These are phyloP conservation scores for Pelvicachromis taeniatus DNA, from an alignment of 2,113 vertebrate species.

Conservation along the genomic window DNA sequence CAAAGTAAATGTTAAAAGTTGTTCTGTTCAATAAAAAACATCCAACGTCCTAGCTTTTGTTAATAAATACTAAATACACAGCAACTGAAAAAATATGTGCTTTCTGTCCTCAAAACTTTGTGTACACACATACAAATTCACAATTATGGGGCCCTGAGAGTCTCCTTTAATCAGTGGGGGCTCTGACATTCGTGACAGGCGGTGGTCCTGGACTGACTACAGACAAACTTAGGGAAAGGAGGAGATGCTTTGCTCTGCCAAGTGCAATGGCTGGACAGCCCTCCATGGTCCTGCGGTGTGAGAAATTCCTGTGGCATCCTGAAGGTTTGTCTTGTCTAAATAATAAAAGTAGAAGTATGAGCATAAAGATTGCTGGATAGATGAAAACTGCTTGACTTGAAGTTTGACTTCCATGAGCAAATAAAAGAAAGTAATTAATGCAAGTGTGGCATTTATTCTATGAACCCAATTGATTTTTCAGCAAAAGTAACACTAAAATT, in stretches of 20 bases:
- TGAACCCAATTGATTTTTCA: not conserved
- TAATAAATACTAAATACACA: not conserved
- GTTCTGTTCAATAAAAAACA: not conserved
- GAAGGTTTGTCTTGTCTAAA: constrained; percentile 1
- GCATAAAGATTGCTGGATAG: too few species aligned
- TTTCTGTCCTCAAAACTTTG: not conserved
- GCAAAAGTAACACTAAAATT: not conserved
- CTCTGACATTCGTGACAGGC: constrained; percentile 53
- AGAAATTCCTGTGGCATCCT: constrained; percentile 59
- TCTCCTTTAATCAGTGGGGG: constrained; percentile 17
- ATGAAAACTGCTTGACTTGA: not conserved
- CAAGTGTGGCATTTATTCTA: not conserved
- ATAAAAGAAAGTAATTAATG: not conserved
- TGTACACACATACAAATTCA: not conserved
- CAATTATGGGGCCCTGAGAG: not conserved
- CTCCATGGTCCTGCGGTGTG: constrained; percentile 60
- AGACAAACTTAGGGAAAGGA: constrained; percentile 43
- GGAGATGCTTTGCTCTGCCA: constrained; percentile 57
- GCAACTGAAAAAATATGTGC: not conserved
- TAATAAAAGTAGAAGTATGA: not conserved
- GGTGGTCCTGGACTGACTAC: constrained; percentile 64
- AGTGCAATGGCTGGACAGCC: constrained; percentile 44
- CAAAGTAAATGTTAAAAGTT: not conserved
- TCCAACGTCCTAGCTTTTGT: accelerated
- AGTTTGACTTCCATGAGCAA: not conserved